Evolutionary conservation across 2,113 vertebrate genomes (phyloP), one percentile per base, ranked within the genome.

Genomic region (Syrrhaptes paradoxus): DNA sequence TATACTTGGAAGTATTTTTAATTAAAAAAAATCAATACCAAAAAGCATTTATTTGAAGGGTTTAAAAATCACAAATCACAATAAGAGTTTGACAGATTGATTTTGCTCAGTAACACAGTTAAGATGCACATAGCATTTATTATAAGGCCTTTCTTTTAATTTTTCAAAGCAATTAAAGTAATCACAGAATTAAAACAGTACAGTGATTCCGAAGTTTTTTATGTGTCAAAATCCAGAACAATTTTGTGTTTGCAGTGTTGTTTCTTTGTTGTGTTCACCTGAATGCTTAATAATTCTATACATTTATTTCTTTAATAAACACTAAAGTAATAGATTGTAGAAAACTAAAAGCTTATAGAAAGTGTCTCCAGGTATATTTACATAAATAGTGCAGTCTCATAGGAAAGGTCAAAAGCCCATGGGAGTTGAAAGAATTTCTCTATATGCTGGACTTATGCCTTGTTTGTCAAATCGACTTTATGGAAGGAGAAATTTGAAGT

Each of bases 331-430:
- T 95, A 98, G 98, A 96, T 97, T 83, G 93, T 98, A 98, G 97
- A 98, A 98, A 98, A 98, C 98, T 97, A 98, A 98, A 98, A 97
- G 96, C 96, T 97, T 97, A 95, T 97, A 96, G 97, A 97, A 98
- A 97, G 97, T 96, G 96, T 97, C 94, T 97, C 82, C 91, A 95
- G 96, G 96, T 96, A 88, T 98, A 98, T 98, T 97, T 98, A 98
- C 97, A 98, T 95, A 95, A 96, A 97, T 98, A 97, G 97, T 95
- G 80, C 90, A 97, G 98, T 95, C 96, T 97, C 77, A 55, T 90
- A 97, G 89, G 97, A 95, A 97, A 98, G 94, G 96, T 93, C 80
- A 95, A 89, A 96, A 96, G 94, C 97, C 97, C 90, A 92, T 81
- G 92, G 93, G 66, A 91, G 91, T 43, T 67, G 93, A 96, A 97